Evolutionary conservation across 2,888 invertebrate genomes (phyloP).

Genomic region (Melinaea marsaeus): DNA sequence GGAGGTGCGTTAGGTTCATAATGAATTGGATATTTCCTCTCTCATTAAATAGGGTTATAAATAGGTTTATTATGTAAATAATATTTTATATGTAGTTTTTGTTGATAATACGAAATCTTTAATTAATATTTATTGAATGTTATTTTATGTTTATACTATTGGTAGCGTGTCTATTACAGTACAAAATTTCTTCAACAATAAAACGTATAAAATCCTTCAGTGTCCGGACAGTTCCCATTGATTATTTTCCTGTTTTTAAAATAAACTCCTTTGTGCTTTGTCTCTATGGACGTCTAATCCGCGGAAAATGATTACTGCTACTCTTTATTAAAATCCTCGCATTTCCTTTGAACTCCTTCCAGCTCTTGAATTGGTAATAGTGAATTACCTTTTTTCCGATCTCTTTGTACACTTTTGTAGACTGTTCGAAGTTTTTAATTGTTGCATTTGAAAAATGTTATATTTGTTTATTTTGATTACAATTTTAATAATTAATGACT

Average conservation of each 20-base stretch:
- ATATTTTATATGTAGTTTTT: not conserved
- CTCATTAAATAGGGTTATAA: not conserved
- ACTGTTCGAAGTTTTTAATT: conserved; percentile 7
- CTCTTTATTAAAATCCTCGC: conserved; percentile 24
- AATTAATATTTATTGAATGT: not conserved
- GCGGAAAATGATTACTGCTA: conserved; percentile 27
- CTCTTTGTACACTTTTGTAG: not conserved
- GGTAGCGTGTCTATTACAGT: not conserved
- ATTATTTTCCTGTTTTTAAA: conserved; percentile 21
- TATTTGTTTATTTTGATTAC: not conserved
- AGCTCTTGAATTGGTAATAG: conserved; percentile 20
- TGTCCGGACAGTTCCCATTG: conserved; percentile 10
- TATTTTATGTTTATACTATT: not conserved
- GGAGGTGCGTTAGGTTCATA: not conserved
- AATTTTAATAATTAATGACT: too few species aligned
- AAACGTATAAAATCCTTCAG: conserved; percentile 1
- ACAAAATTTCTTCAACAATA: not conserved
- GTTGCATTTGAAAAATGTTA: not conserved
- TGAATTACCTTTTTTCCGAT: conserved; percentile 17
- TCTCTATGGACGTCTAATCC: conserved; percentile 22
- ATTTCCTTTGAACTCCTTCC: conserved; percentile 21
- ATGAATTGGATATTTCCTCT: not conserved
- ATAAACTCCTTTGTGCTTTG: conserved; percentile 23
- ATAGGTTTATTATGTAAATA: not conserved
- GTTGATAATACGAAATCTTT: not conserved